Percentiles rank a stretch among this genome's conserved stretches.
Evolutionary conservation across 2,797 vertebrate species (phyloP).

Genomic region (Sebastolobus alascanus): DNA sequence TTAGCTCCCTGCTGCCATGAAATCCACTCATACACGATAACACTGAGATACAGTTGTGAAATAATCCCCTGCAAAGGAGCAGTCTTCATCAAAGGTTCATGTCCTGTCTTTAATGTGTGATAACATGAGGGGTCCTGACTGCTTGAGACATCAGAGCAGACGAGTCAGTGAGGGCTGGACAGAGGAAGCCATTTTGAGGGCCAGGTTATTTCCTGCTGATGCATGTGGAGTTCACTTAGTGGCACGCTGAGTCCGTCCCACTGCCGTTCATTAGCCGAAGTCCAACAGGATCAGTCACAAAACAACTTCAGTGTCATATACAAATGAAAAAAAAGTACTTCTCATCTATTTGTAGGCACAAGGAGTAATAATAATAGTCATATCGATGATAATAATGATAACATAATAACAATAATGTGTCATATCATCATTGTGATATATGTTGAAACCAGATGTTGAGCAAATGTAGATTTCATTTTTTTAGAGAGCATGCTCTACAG

Average conservation of each 20-base stretch:
- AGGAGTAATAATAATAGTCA: constrained; percentile 77
- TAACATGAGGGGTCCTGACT: constrained; percentile 63
- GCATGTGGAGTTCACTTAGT: constrained; percentile 49
- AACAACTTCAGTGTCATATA: constrained; percentile 78
- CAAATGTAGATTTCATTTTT: constrained; percentile 39
- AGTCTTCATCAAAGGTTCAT: constrained; percentile 72
- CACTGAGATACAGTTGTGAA: constrained; percentile 79
- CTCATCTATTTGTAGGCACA: constrained; percentile 71
- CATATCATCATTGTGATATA: constrained; percentile 38
- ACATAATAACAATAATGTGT: constrained; percentile 49
- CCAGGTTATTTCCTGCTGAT: constrained; percentile 60
- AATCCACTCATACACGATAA: constrained; percentile 78
- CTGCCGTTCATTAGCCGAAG: constrained; percentile 52
- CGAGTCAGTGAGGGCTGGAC: constrained; percentile 53
- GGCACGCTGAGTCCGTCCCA: constrained; percentile 38
- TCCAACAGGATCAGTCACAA: constrained; percentile 73
- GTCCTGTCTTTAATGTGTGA: constrained; percentile 69
- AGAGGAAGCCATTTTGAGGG: constrained; percentile 66
- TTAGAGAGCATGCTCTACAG: constrained; percentile 41
- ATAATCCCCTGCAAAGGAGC: constrained; percentile 80
- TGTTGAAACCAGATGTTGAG: constrained; percentile 37
- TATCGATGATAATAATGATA: constrained; percentile 75
- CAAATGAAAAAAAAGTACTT: constrained; percentile 76
- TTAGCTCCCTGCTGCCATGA: constrained; percentile 73
- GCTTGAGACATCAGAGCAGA: constrained; percentile 59